Percentiles rank a stretch among this genome's conserved stretches.
These are phyloP conservation scores for Poliocrania exsul DNA, from an alignment of 2,797 vertebrate genomes.

Conservation along the genomic window DNA sequence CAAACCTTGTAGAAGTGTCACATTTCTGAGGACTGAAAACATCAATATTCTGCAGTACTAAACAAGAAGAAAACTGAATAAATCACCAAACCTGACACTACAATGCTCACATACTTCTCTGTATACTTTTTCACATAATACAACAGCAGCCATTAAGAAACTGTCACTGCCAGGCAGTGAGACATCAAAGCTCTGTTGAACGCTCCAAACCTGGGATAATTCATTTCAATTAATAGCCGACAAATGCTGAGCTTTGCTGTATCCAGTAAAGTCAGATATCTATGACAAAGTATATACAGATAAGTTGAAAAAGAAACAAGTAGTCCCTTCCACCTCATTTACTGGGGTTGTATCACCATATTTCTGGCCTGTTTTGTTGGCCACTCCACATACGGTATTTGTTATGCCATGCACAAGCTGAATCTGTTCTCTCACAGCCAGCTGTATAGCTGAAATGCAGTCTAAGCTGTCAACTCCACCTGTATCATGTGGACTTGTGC, in stretches of 20 bases:
- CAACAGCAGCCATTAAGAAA: not conserved
- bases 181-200: not conserved
- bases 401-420: not conserved
- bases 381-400: not conserved
- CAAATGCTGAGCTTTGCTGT: not conserved
- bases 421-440: not conserved
- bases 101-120: not conserved
- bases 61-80: not conserved
- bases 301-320: not conserved
- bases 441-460: not conserved
- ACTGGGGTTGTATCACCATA: not conserved
- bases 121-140: not conserved
- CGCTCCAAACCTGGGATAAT: not conserved
- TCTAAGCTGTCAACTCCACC: not conserved
- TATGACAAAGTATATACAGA: not conserved
- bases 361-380: not conserved
- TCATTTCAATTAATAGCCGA: not conserved
- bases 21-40: not conserved
- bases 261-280: not conserved
- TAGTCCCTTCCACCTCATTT: not conserved
- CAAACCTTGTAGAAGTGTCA: not conserved
- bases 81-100: not conserved
- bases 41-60: not conserved
- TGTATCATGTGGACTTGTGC: accelerated
- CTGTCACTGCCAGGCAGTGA: not conserved